Base-by-base conservation (phyloP, 2,888 invertebrate species). In the Zele albiditarsus region DNA sequence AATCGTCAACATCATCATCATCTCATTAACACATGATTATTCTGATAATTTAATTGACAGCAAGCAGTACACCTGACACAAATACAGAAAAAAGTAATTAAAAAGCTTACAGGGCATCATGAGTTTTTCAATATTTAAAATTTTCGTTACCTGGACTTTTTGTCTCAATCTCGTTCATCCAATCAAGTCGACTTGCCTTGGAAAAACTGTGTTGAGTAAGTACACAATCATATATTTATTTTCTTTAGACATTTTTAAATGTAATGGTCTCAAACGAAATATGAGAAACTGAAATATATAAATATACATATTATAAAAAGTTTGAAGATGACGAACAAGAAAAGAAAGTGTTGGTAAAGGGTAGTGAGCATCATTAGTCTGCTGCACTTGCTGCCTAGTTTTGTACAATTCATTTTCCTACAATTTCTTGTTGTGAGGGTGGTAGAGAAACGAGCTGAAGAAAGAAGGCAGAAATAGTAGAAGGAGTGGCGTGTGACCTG, bases 201-300 rank as follows among this genome's bases (percentile, higher is more conserved):
- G 85, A 75, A 87, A 85, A 79, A 85, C 87, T 42, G 77, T 86
- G 70, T 75, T 87, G 73, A 85, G 88, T 87, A 78, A 87, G 87
- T 72, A 53, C 38, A 27, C 23, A 12, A 20, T 49, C 38, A 28
- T 2, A n/a, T 57, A 14, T 63, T 57, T 23, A 27, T 62, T 62
- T 49, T 38, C 58, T 38, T n/a, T 53, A 1, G 57, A 46, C 8
- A 28, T 28, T 16, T 68, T n/a, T 12, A 38, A 28, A 74, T 63
- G 2, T 53, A 38, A 33, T 31, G 65, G 31, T 65, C 20, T 23
- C 20, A 65, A 20, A 33, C 6, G 28, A 49, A 67, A 67, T 31
- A 20, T n/a, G 6, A 4, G 3, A 0, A 53, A 10, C 53, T 49
- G 10, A n/a, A 62, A 25, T 23, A 10, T 10, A 14, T 63, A 14